phyloP scores from a whole-genome alignment of 2,113 vertebrate species.

The Clarias macrocephalus region DNA sequence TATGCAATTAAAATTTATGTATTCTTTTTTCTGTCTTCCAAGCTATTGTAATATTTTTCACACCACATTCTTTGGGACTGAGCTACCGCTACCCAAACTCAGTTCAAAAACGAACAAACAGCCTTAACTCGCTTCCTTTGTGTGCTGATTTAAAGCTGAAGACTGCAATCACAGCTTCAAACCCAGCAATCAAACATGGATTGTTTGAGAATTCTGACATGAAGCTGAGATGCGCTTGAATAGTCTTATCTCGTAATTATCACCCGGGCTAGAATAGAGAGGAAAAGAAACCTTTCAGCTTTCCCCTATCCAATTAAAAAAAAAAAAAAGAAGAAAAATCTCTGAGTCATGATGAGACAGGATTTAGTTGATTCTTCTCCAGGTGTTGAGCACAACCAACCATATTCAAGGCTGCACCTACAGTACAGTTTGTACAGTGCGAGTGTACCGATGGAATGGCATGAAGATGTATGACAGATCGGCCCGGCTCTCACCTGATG shows the following conservation, averaged over 20 bases:
- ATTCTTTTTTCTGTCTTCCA: background rate
- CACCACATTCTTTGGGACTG: background rate
- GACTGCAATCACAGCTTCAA: background rate
- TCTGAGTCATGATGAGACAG: background rate
- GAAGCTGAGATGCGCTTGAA: conserved; percentile 9
- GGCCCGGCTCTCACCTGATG: conserved; percentile 80
- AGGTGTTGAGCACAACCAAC: background rate
- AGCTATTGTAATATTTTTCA: background rate
- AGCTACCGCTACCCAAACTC: background rate
- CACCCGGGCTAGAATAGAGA: background rate
- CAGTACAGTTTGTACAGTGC: no score
- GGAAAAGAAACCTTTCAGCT: background rate
- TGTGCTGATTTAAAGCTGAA: background rate
- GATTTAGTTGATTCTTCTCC: background rate
- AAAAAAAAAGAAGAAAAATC: background rate
- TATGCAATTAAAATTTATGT: background rate
- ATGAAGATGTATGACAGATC: background rate
- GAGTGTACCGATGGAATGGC: background rate
- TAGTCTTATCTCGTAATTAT: background rate
- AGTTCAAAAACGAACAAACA: background rate
- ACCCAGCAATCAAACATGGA: background rate
- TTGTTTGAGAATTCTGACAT: conserved; percentile 2
- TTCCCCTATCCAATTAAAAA: background rate
- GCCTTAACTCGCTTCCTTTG: background rate
- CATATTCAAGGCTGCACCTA: background rate